phyloP scores from a whole-genome alignment of 2,888 invertebrate species.

The Opisthograptis luteolata region DNA sequence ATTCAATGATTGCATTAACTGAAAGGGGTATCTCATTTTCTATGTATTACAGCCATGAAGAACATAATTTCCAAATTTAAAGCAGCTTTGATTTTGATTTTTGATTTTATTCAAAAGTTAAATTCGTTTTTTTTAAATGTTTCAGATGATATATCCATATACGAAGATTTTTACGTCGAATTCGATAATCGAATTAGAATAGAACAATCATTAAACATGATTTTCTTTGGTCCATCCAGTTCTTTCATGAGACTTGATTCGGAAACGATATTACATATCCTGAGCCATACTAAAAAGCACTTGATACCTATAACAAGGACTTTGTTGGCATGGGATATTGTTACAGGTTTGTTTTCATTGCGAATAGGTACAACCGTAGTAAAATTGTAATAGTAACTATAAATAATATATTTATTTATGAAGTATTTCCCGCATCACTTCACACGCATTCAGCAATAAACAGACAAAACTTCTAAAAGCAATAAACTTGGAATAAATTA shows the following conservation, averaged over 20 bases:
- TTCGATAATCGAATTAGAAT: slow-evolving; percentile 58
- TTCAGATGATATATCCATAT: slow-evolving; percentile 49
- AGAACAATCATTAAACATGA: slow-evolving; percentile 71
- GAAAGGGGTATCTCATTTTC: slow-evolving; percentile 54
- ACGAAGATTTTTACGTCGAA: slow-evolving; percentile 74
- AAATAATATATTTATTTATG: no score
- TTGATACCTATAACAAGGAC: slow-evolving; percentile 65
- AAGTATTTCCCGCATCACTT: no score
- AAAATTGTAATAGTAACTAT: no score
- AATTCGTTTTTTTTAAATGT: slow-evolving; percentile 3
- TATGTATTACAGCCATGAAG: no score
- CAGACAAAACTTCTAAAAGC: no score
- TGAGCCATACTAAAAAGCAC: slow-evolving; percentile 60
- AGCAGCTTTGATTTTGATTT: not conserved
- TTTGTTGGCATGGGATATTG: slow-evolving; percentile 73
- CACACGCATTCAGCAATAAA: no score
- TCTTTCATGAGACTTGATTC: slow-evolving; percentile 72
- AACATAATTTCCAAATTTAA: not conserved
- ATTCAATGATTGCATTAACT: slow-evolving; percentile 66
- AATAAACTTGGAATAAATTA: no score
- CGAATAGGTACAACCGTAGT: no score
- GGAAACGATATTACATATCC: slow-evolving; percentile 69
- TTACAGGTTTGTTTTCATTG: slow-evolving; percentile 58
- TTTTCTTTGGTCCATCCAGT: slow-evolving; percentile 69
- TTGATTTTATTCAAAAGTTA: no score